These are phyloP conservation scores for Mastacembelus armatus DNA, from an alignment of 2,797 vertebrate genomes.

Conservation along the genomic window DNA sequence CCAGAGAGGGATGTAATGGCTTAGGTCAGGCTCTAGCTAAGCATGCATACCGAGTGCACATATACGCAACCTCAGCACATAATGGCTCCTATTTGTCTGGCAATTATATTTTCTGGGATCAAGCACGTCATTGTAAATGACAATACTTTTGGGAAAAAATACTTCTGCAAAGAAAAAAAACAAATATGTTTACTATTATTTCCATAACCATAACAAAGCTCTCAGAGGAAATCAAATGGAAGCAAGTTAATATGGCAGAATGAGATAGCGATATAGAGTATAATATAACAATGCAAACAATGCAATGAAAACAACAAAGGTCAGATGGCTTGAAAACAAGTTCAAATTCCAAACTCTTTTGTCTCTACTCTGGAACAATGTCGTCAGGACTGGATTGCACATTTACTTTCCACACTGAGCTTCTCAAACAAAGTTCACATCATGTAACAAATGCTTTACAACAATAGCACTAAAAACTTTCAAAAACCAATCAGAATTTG, in stretches of 20 bases:
- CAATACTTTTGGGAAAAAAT: conserved; percentile 27
- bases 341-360: background rate
- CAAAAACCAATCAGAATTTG: conserved; percentile 16
- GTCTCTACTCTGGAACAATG: background rate
- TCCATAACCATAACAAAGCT: conserved; percentile 5
- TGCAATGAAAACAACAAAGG: conserved; percentile 4
- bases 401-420: background rate
- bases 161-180: too few species aligned
- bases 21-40: conserved; percentile 55
- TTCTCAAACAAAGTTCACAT: background rate
- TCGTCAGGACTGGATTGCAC: background rate
- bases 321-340: background rate
- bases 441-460: conserved; percentile 7
- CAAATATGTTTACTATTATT: conserved; percentile 4
- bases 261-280: background rate
- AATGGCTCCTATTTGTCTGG: conserved; percentile 54
- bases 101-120: conserved; percentile 55
- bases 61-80: conserved; percentile 63
- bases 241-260: conserved; percentile 11
- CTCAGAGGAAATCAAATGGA: conserved; percentile 49
- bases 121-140: conserved; percentile 37
- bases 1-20: conserved; percentile 64
- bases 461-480: background rate
- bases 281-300: background rate
- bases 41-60: conserved; percentile 47